Evolutionary conservation across 2,113 vertebrate genomes (phyloP).

Genomic region (Semicossyphus pulcher): DNA sequence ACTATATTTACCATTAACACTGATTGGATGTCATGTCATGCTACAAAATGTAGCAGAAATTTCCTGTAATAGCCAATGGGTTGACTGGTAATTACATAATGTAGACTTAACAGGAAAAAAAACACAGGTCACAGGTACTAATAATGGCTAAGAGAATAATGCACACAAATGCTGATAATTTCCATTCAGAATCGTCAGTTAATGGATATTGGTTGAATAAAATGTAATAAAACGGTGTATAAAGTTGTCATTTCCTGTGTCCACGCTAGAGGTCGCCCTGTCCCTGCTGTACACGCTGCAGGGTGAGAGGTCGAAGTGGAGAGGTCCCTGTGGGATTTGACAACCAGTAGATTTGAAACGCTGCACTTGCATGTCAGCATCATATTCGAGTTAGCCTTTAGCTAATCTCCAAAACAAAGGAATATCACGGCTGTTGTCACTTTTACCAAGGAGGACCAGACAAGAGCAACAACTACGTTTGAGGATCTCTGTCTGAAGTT

Average conservation of each 20-base stretch:
- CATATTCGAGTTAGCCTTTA: background rate
- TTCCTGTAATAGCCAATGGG: too few species aligned
- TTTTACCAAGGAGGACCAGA: background rate
- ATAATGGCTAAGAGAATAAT: too few species aligned
- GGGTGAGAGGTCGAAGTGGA: conserved; percentile 73
- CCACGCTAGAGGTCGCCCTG: conserved; percentile 49
- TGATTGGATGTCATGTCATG: too few species aligned
- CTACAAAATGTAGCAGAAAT: too few species aligned
- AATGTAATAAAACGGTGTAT: too few species aligned
- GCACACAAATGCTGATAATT: too few species aligned
- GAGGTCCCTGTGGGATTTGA: conserved; percentile 56
- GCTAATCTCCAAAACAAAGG: background rate
- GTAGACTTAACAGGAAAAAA: too few species aligned
- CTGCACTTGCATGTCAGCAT: conserved; percentile 9
- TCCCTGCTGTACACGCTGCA: background rate
- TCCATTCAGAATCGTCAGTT: too few species aligned
- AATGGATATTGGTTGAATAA: too few species aligned
- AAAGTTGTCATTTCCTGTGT: background rate
- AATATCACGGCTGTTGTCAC: background rate
- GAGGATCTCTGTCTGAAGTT: conserved; percentile 29
- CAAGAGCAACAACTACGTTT: background rate
- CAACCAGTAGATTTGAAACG: conserved; percentile 24
- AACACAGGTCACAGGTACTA: too few species aligned
- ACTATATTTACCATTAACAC: too few species aligned
- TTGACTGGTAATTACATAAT: too few species aligned